Percentiles rank a stretch among this genome's conserved stretches.
Conservation (phyloP, 2,797 vertebrate genomes). For the Catamblyrhynchus diadema region DNA sequence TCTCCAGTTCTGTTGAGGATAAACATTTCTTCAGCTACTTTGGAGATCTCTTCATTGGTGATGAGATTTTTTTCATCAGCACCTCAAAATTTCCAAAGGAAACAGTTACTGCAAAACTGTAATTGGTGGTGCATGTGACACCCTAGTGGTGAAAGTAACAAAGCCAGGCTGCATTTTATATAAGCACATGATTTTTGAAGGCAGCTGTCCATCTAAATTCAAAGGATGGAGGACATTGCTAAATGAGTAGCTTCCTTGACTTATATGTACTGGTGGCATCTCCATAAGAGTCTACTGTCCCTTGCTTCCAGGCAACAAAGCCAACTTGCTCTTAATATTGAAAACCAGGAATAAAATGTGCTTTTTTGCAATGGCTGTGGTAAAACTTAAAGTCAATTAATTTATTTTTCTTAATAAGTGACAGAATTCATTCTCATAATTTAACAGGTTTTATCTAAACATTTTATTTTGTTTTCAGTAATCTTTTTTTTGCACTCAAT, state of each 20-base stretch:
- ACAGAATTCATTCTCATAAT: neutral
- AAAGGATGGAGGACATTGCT: neutral
- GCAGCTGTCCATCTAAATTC: neutral
- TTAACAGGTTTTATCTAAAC: neutral
- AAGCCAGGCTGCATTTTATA: neutral
- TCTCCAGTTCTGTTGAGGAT: neutral
- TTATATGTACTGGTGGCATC: neutral
- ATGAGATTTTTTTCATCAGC: neutral
- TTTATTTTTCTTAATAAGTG: neutral
- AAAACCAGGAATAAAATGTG: neutral
- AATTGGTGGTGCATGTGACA: neutral
- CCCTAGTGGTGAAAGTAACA: neutral
- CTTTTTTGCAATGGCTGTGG: neutral
- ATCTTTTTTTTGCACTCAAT: neutral
- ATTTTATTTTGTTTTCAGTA: neutral
- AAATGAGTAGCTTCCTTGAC: neutral
- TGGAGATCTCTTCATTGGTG: neutral
- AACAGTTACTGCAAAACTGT: neutral
- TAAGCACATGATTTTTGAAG: neutral
- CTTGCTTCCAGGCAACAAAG: neutral
- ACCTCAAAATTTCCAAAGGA: neutral
- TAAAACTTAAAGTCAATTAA: neutral
- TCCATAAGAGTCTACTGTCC: neutral
- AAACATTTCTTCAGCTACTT: neutral
- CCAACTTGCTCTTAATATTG: neutral